Conservation (phyloP, 2,113 vertebrate species). For the Okapia johnstoni region DNA sequence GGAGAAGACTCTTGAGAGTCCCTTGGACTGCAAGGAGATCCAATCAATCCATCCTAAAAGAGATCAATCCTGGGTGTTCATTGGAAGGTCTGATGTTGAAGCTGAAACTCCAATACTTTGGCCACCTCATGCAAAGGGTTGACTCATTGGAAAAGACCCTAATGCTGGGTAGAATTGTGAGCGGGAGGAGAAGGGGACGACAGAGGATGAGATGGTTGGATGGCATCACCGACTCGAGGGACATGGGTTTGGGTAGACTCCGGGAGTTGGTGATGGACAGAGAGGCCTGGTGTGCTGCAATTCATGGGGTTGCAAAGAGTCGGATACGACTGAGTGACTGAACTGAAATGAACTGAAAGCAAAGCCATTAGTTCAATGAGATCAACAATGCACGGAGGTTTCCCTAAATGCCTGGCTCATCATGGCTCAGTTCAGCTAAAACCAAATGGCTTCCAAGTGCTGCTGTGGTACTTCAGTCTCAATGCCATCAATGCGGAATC, state of each 20-base stretch:
- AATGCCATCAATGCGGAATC: neutral
- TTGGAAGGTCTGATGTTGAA: neutral
- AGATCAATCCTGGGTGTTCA: neutral
- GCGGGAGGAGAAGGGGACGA: neutral
- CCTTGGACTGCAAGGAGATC: neutral
- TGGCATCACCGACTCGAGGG: neutral
- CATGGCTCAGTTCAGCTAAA: neutral
- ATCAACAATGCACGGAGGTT: neutral
- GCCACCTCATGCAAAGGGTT: neutral
- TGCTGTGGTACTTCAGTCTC: neutral
- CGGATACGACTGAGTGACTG: neutral
- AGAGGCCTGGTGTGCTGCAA: neutral
- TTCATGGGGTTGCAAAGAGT: neutral
- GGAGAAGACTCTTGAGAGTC: neutral
- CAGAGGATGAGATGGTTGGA: neutral
- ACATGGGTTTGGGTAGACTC: neutral
- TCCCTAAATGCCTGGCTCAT: neutral
- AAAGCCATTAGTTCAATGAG: neutral
- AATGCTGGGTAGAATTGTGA: neutral
- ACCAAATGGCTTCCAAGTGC: neutral
- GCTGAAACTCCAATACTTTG: neutral
- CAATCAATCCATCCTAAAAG: neutral
- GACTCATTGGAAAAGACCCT: neutral
- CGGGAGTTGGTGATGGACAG: neutral
- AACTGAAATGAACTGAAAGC: neutral